phyloP scores from a whole-genome alignment of 2,113 vertebrate species.

The Microcebus griseorufus region DNA sequence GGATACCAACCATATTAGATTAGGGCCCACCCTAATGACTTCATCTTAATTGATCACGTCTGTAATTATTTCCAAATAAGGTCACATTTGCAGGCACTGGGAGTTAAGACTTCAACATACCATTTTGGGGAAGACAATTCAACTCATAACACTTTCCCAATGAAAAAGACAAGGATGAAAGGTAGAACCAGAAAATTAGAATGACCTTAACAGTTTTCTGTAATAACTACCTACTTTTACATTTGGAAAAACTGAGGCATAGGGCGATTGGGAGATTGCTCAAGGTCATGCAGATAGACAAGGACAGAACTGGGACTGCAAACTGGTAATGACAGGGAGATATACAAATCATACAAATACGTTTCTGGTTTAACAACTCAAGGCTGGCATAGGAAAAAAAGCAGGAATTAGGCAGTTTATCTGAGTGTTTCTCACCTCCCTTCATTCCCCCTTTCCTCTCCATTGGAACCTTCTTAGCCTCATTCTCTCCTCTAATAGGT shows the following conservation, averaged over 20 bases:
- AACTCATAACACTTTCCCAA: not conserved
- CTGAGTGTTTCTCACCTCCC: not conserved
- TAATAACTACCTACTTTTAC: not conserved
- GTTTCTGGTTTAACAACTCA: not conserved
- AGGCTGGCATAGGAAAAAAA: not conserved
- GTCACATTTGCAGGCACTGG: not conserved
- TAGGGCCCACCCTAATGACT: not conserved
- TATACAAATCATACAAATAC: not conserved
- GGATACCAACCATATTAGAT: not conserved
- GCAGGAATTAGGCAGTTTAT: not conserved
- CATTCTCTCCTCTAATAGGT: not conserved
- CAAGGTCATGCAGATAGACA: not conserved
- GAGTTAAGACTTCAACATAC: not conserved
- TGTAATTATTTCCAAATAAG: conserved; percentile 43
- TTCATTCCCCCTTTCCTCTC: not conserved
- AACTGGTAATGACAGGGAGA: not conserved
- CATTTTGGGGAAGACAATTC: not conserved
- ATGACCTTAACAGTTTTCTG: conserved; percentile 6
- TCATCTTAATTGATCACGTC: conserved; percentile 14
- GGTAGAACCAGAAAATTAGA: not conserved
- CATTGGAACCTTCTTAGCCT: not conserved
- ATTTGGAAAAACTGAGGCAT: conserved; percentile 21
- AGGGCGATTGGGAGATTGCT: not conserved
- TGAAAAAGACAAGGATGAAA: conserved; percentile 27
- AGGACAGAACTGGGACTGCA: not conserved